A percentile compares a stretch with the other conserved stretches of the same genome.
These are phyloP conservation scores for Datnioides undecimradiatus DNA, from an alignment of 2,113 vertebrate genomes.

Conservation along the genomic window DNA sequence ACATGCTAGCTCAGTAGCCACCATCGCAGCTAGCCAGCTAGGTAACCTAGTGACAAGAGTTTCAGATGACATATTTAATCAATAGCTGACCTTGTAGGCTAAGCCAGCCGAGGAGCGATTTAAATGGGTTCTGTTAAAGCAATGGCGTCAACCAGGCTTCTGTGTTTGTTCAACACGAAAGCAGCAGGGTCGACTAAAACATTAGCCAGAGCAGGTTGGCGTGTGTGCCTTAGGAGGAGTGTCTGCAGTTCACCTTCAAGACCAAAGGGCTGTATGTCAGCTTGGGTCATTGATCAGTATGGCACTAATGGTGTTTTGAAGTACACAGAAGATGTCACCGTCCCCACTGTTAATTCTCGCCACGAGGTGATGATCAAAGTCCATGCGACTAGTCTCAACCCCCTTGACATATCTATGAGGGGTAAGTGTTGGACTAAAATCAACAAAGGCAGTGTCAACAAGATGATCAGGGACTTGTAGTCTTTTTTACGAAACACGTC, in stretches of 20 bases:
- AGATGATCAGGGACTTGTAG: neutral
- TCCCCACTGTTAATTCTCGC: slow-evolving; percentile 86
- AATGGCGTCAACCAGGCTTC: slow-evolving; percentile 55
- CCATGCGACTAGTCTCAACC: slow-evolving; percentile 92
- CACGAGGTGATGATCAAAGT: slow-evolving; percentile 93
- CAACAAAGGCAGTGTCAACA: neutral
- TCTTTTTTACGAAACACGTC: neutral
- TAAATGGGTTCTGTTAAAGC: slow-evolving; percentile 10
- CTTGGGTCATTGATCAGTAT: slow-evolving; percentile 93
- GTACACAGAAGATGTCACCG: slow-evolving; percentile 82
- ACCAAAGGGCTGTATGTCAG: slow-evolving; percentile 85
- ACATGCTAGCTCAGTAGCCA: slow-evolving; percentile 40
- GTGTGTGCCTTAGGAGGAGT: slow-evolving; percentile 45
- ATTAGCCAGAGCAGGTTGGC: slow-evolving; percentile 27
- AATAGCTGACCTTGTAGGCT: slow-evolving; percentile 38
- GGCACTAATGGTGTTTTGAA: slow-evolving; percentile 88
- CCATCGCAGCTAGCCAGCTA: no score
- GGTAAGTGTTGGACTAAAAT: slow-evolving; percentile 83
- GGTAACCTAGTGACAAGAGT: neutral
- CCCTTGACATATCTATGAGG: slow-evolving; percentile 94
- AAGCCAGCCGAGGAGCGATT: neutral
- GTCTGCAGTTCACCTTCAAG: slow-evolving; percentile 65
- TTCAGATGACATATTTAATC: neutral
- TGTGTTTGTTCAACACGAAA: slow-evolving; percentile 32
- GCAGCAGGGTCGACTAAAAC: slow-evolving; percentile 37